Percentiles rank a stretch among this genome's conserved stretches.
These are phyloP conservation scores for Matsumyia berberina DNA, from an alignment of 2,888 invertebrate genomes.

Conservation along the genomic window DNA sequence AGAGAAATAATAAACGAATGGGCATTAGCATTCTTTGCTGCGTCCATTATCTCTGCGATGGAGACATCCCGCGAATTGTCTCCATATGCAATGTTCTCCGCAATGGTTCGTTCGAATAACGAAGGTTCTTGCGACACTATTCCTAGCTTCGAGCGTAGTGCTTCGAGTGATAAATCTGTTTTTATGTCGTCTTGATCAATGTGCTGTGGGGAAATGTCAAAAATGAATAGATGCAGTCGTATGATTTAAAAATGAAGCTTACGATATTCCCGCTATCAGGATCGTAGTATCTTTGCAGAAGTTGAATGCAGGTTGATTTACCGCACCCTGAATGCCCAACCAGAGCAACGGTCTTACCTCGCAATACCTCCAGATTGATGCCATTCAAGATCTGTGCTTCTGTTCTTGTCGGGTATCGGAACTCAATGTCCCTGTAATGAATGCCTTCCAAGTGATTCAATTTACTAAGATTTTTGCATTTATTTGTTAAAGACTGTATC, in stretches of 20 bases:
- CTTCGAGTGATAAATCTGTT: slow-evolving; percentile 87
- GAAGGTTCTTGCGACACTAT: slow-evolving; percentile 94
- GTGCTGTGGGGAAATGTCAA: slow-evolving; percentile 77
- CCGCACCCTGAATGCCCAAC: slow-evolving; percentile 92
- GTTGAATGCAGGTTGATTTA: slow-evolving; percentile 92
- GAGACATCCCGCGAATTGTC: slow-evolving; percentile 88
- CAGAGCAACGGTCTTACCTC: slow-evolving; percentile 90
- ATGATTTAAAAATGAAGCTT: slow-evolving; percentile 77
- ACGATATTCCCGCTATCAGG: slow-evolving; percentile 88
- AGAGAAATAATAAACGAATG: slow-evolving; percentile 90
- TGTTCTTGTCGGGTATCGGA: slow-evolving; percentile 92
- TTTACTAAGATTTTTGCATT: slow-evolving; percentile 80
- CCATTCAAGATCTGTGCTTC: slow-evolving; percentile 90
- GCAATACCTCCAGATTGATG: slow-evolving; percentile 87
- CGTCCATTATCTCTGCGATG: slow-evolving; percentile 90
- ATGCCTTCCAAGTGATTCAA: slow-evolving; percentile 82
- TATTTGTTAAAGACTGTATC: slow-evolving; percentile 85
- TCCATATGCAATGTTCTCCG: slow-evolving; percentile 95
- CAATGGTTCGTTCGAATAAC: slow-evolving; percentile 92
- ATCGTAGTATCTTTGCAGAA: slow-evolving; percentile 92
- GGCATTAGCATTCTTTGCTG: slow-evolving; percentile 91
- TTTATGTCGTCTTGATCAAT: slow-evolving; percentile 86
- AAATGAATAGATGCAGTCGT: no score
- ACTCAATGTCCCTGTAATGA: slow-evolving; percentile 88
- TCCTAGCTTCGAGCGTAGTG: slow-evolving; percentile 90